A percentile compares a stretch with the other conserved stretches of the same genome.
Conservation (phyloP, 1,140 invertebrate species). For the Rhyacophila brunnea region DNA sequence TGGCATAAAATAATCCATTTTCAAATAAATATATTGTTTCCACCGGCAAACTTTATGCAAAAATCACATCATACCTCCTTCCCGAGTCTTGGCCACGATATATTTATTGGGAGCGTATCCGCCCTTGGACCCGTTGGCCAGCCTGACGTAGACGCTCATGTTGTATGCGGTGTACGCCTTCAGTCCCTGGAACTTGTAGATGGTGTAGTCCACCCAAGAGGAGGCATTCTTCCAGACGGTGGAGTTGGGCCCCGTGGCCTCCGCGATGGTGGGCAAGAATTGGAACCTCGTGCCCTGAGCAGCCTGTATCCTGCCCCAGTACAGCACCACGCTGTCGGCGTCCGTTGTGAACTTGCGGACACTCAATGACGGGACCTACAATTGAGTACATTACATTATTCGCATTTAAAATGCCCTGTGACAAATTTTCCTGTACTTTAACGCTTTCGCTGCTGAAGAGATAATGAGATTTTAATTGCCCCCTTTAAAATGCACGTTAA, state of each 20-base stretch:
- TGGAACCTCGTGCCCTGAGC: slow-evolving; percentile 43
- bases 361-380: slow-evolving; percentile 16
- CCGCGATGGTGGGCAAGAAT: slow-evolving; percentile 61
- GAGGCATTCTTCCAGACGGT: slow-evolving; percentile 57
- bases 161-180: slow-evolving; percentile 73
- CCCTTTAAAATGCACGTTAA: too few species aligned
- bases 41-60: too few species aligned
- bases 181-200: slow-evolving; percentile 62
- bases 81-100: slow-evolving; percentile 59
- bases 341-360: slow-evolving; percentile 6
- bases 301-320: slow-evolving; percentile 9
- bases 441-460: too few species aligned
- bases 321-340: slow-evolving; percentile 13
- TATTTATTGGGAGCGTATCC: slow-evolving; percentile 63
- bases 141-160: slow-evolving; percentile 70
- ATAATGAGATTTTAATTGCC: too few species aligned
- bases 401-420: too few species aligned
- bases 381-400: too few species aligned
- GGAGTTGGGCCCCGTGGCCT: slow-evolving; percentile 36
- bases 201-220: slow-evolving; percentile 52
- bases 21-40: too few species aligned
- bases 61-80: slow-evolving; percentile 51
- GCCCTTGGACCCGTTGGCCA: slow-evolving; percentile 45
- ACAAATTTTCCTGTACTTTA: too few species aligned
- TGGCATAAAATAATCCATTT: too few species aligned